Base-by-base conservation (phyloP, 2,888 invertebrate genomes). In the Ditula angustiorana region DNA sequence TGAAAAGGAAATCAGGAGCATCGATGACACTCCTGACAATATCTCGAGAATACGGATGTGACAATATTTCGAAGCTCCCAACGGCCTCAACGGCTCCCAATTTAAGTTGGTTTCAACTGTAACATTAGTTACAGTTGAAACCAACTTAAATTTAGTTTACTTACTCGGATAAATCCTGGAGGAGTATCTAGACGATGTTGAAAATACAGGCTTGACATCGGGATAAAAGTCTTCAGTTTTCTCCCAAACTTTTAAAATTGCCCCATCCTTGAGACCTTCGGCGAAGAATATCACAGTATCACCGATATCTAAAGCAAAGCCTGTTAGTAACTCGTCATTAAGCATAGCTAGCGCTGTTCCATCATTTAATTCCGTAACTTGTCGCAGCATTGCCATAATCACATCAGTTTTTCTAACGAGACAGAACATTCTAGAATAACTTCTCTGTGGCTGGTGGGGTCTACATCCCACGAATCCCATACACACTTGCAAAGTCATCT, bases 391-490 rank as follows among this genome's bases (percentile, higher is more conserved):
- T 7, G 68, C 33, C 69, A 78, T 79, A 2, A 80, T 69, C 13
- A 77, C 71, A 0, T 78, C 67, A 8, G 77, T 62, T 56, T 85
- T 76, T 5, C 69, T 67, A 24, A 85, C 70, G 10, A 83, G 66
- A 57, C 82, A 82, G 56, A 78, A 90, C 52, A 92, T 69, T 75
- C 92, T 85, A 2, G 88, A 86, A 71, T 76, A 90, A 64, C 77
- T 74, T 19, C 62, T 61, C 8, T 55, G 26, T 3, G 76, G 41
- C 33, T 73, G 74, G 7, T 69, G 74, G 35, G 81, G 76, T 66
- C 76, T 83, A 69, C 92, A 91, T 23, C 92, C 92, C 19, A 90
- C 84, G 5, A 86, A 63, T 2, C 91, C 92, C 5, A 91, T 71
- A 8, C 86, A 85, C n/a, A 83, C 80, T 72, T 87, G 84, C 37